Evolutionary conservation across 2,113 vertebrate genomes (phyloP), one percentile per base, ranked within the genome.

Genomic region (Gobiocypris rarus): DNA sequence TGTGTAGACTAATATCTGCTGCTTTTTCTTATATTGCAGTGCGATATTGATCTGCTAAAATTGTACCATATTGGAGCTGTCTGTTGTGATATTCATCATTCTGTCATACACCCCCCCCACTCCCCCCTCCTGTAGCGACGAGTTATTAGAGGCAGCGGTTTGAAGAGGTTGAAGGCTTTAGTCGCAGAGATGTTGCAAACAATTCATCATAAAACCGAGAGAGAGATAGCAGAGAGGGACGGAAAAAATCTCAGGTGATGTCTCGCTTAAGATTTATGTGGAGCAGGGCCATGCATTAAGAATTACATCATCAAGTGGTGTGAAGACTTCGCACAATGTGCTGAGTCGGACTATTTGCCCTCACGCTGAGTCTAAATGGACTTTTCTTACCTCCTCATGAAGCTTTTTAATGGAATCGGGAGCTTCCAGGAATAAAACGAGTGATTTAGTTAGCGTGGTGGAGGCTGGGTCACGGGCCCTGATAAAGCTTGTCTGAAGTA

Each of bases 51-150:
- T 99, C 97, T 96, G 96, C 95, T 97, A 96, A 99, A 98, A 98
- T 97, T 97, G 97, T 97, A 95, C 97, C 97, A 98, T 99, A 98
- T 98, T 99, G 98, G 97, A 97, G 96, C 96, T 98, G 97, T 98
- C 97, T 98, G 97, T 97, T 98, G 96, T 96, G 96, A 97, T 97
- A 98, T 98, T 97, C 97, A 98, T 98, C 97, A 99, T 97, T 91
- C 95, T 98, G 97, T 98, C 97, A 98, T 95, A 95, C 94, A 95
- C 93, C 61, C 61, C 78, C 93, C 95, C 94, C 75, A n/a, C 70
- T 4, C 26, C 38, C 61, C 75, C 52, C 70, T 52, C 41, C 77
- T 63, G 75, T 83, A 96, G 96, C 95, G 96, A 93, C 94, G 95
- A 96, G 96, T 98, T 98, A 98, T 98, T 99, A 97, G 96, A 98